Evolutionary conservation across 2,797 vertebrate genomes (phyloP), one percentile per base, ranked within the genome.

Genomic region (Botia kubotai): DNA sequence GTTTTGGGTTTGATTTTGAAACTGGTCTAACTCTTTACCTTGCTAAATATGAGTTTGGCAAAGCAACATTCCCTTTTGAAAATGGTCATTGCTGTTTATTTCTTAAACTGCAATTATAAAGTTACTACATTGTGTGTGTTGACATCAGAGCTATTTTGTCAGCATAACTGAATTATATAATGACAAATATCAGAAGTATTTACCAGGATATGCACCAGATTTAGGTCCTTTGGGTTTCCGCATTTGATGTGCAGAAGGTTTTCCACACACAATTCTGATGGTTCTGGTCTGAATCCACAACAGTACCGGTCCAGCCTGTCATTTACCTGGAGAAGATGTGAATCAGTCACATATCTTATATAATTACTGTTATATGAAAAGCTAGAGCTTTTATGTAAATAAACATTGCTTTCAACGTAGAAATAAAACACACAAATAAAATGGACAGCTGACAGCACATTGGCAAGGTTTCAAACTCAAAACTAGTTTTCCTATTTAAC

Each of bases 181-280:
- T 29, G 72, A 63, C 0, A 53, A 29, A 58, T 52, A 21, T 70
- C 13, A 60, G 16, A 21, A 46, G 13, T 26, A 83, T 86, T 0
- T 93, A 98, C 97, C 96, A 99, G 91, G 88, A 99, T 97, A 89
- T 99, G 97, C 82, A 98, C 97, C 84, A 99, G 93, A 57, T 91
- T 87, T 80, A 97, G 92, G 72, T 97, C 91, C 0, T 88, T 89
- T 0, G 93, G 92, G 87, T 94, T 95, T 72, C 83, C 82, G 84
- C 97, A 98, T 83, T 95, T 97, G 57, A 92, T 88, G 0, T 95
- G 93, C 48, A 99, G 94, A 81, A 93, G 87, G 86, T 99, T 97
- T 87, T 97, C 95, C 88, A 97, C 84, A 0, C 97, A 99, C 10
- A 96, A 86, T 10, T 98, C 97, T 0, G 92, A 83, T 19, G 94